Percentiles rank a stretch among this genome's conserved stretches.
phyloP scores from a whole-genome alignment of 1,140 invertebrate genomes.

The Dinoponera quadriceps region DNA sequence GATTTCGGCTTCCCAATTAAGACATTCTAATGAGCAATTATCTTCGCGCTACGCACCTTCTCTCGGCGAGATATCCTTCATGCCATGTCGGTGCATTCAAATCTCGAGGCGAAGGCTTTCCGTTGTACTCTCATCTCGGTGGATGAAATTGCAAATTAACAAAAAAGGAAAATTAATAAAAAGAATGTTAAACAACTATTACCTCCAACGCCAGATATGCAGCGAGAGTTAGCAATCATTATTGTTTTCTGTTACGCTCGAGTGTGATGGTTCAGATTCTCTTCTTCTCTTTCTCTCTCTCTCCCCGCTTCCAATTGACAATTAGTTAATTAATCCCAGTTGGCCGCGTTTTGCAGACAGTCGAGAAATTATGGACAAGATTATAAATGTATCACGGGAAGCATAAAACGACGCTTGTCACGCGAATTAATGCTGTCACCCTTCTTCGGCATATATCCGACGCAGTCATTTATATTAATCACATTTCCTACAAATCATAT shows the following conservation, averaged over 20 bases:
- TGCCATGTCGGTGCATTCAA: background rate
- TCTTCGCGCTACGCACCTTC: background rate
- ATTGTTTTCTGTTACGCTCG: background rate
- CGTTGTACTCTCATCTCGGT: background rate
- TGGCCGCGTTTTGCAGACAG: background rate
- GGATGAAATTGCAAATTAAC: background rate
- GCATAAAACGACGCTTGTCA: too few species aligned
- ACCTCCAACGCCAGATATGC: background rate
- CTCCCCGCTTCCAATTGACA: background rate
- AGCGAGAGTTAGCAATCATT: background rate
- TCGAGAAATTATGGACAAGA: background rate
- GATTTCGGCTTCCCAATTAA: conserved; percentile 7
- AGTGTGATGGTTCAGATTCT: background rate
- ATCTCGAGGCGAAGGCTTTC: background rate
- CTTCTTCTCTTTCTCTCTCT: background rate
- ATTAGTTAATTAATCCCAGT: conserved; percentile 26
- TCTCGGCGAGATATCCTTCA: background rate
- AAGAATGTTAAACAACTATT: background rate
- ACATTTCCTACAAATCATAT: background rate
- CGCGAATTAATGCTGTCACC: too few species aligned
- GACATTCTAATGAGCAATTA: conserved; percentile 31
- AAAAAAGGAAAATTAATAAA: background rate
- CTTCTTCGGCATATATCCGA: background rate
- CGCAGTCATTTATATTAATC: background rate
- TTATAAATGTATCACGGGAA: too few species aligned